Evolutionary conservation across 1,140 invertebrate species (phyloP).

Genomic region (Elysia chlorotica): DNA sequence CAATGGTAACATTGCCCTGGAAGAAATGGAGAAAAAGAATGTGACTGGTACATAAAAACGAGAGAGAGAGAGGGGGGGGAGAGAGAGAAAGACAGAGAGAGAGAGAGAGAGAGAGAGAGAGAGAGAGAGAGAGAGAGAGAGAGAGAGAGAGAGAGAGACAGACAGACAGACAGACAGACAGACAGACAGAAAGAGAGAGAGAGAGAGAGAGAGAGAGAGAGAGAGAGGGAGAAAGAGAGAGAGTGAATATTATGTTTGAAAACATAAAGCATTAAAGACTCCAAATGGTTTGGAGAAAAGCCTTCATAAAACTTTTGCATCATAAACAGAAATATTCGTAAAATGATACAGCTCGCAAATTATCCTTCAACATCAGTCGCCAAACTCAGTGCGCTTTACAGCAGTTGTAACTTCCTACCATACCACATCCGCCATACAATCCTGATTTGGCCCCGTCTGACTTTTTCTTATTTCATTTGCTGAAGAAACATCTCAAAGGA

Average conservation of each 20-base stretch:
- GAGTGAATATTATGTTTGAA: not conserved
- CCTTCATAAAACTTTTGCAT: too few relatives aligned
- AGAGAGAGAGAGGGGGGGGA: not conserved
- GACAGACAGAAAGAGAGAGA: conserved; percentile 1
- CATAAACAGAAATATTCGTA: too few relatives aligned
- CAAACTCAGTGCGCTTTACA: too few relatives aligned
- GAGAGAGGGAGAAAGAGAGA: not conserved
- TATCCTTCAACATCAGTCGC: too few relatives aligned
- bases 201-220: not conserved
- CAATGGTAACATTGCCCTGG: not conserved
- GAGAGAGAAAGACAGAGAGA: not conserved
- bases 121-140: not conserved
- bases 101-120: not conserved
- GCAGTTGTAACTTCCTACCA: too few relatives aligned
- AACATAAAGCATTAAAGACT: too few relatives aligned
- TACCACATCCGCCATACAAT: too few relatives aligned
- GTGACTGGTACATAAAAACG: not conserved
- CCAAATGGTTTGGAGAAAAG: too few relatives aligned
- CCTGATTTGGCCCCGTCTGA: too few relatives aligned
- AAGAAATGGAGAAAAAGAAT: not conserved
- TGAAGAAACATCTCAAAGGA: too few relatives aligned
- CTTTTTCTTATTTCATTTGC: too few relatives aligned
- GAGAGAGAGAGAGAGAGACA: conserved; percentile 10
- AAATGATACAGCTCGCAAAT: too few relatives aligned
- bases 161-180: conserved; percentile 12